These are phyloP conservation scores for Nomada fucata DNA, from an alignment of 2,888 invertebrate species.

Conservation along the genomic window DNA sequence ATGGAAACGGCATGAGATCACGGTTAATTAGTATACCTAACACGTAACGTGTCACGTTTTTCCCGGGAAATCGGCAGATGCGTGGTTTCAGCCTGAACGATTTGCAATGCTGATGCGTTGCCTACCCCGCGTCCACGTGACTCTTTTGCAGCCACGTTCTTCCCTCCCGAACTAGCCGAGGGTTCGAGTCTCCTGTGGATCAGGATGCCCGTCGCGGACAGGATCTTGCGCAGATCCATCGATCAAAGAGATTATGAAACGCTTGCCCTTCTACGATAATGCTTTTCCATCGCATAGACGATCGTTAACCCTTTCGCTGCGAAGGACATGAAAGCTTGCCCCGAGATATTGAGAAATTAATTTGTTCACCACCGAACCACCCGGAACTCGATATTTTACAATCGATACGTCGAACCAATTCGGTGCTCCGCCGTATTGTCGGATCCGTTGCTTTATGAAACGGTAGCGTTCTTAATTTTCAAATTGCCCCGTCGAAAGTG, in stretches of 20 bases:
- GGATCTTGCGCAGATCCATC: constrained; percentile 34
- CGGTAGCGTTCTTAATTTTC: too few relatives aligned
- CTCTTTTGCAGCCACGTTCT: constrained; percentile 26
- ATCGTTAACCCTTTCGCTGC: constrained; percentile 27
- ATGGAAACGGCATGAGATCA: constrained; percentile 66
- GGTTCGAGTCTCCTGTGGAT: constrained; percentile 34
- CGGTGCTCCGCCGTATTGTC: too few relatives aligned
- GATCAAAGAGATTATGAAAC: constrained; percentile 55
- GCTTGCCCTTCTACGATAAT: background rate
- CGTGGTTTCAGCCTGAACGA: constrained; percentile 39
- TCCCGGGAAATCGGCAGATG: constrained; percentile 58
- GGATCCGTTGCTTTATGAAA: too few relatives aligned
- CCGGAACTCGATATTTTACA: too few relatives aligned
- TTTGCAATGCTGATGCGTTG: constrained; percentile 62
- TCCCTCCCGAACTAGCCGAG: background rate
- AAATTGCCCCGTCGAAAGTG: too few relatives aligned
- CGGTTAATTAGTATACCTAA: constrained; percentile 58
- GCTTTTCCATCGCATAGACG: constrained; percentile 31
- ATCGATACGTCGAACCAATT: too few relatives aligned
- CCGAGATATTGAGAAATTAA: too few relatives aligned
- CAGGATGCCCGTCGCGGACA: constrained; percentile 28
- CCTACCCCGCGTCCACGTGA: constrained; percentile 34
- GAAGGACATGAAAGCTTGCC: too few relatives aligned
- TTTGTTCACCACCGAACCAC: too few relatives aligned
- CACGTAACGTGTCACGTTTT: constrained; percentile 65